Conservation (phyloP, 1,140 invertebrate species). For the Dreissena rostriformis region DNA sequence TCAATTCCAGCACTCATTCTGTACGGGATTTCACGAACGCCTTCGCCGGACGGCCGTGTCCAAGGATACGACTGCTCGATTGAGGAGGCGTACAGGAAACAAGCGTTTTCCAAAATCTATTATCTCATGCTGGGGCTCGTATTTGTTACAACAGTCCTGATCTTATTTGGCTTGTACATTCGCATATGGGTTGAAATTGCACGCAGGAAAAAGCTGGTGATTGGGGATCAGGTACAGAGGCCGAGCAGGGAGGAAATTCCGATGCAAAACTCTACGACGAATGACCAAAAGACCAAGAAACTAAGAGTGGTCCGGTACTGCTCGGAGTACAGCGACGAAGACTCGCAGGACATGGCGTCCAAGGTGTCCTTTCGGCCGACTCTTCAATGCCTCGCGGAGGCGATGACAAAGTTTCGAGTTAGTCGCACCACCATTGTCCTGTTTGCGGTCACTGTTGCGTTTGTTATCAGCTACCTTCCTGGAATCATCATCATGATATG, state of each 20-base stretch:
- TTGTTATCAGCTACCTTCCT: too few species aligned
- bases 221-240: conserved; percentile 60
- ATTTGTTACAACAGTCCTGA: conserved; percentile 60
- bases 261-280: conserved; percentile 1
- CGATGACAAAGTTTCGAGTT: conserved; percentile 58
- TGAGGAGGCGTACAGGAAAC: conserved; percentile 47
- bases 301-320: too few species aligned
- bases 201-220: conserved; percentile 57
- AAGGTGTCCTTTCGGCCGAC: conserved; percentile 22
- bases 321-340: conserved; percentile 65
- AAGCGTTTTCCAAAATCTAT: too few species aligned
- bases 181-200: conserved; percentile 70
- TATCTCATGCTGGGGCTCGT: too few species aligned
- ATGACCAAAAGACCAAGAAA: conserved; percentile 40
- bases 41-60: conserved; percentile 34
- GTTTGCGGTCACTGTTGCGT: too few species aligned
- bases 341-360: conserved; percentile 38
- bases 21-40: conserved; percentile 60
- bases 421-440: too few species aligned
- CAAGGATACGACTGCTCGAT: conserved; percentile 68
- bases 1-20: conserved; percentile 55
- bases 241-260: conserved; percentile 10
- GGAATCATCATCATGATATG: too few species aligned
- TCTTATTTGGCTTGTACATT: conserved; percentile 64
- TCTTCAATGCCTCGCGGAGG: conserved; percentile 51